phyloP scores from a whole-genome alignment of 2,888 invertebrate genomes.

The Tortrix viridana region DNA sequence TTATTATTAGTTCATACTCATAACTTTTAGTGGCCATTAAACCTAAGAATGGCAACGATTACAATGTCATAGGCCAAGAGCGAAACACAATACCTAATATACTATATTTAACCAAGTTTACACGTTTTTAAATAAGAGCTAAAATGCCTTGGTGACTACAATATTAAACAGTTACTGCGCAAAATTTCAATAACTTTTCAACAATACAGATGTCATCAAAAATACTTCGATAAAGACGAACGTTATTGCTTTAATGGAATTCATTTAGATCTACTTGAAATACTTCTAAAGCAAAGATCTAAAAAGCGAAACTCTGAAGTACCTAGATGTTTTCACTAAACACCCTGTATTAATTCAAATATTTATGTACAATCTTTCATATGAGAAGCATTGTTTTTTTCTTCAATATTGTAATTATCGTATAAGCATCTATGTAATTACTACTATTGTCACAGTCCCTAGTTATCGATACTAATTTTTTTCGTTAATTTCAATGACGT shows the following conservation, averaged over 20 bases:
- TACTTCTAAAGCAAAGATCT: constrained; percentile 21
- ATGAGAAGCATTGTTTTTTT: constrained; percentile 69
- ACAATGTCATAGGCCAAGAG: constrained; percentile 20
- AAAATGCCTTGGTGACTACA: constrained; percentile 21
- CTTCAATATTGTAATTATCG: constrained; percentile 62
- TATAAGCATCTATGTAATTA: constrained; percentile 73
- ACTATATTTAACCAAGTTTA: constrained; percentile 7
- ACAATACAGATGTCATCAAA: constrained; percentile 30
- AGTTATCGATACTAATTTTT: constrained; percentile 57
- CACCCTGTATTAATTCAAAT: constrained; percentile 71
- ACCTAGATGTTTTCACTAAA: constrained; percentile 62
- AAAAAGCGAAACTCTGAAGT: constrained; percentile 51
- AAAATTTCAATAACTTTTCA: constrained; percentile 4
- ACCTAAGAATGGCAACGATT: constrained; percentile 20
- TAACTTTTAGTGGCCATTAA: background rate
- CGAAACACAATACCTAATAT: constrained; percentile 13
- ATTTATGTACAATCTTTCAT: constrained; percentile 52
- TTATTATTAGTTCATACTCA: background rate
- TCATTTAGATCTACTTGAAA: constrained; percentile 18
- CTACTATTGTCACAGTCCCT: constrained; percentile 82
- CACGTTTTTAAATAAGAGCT: constrained; percentile 11
- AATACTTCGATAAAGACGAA: constrained; percentile 14
- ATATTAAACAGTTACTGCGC: constrained; percentile 5
- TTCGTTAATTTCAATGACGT: constrained; percentile 15
- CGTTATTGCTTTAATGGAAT: constrained; percentile 13